phyloP scores from a whole-genome alignment of 2,113 vertebrate genomes.

The Eulemur rufifrons region DNA sequence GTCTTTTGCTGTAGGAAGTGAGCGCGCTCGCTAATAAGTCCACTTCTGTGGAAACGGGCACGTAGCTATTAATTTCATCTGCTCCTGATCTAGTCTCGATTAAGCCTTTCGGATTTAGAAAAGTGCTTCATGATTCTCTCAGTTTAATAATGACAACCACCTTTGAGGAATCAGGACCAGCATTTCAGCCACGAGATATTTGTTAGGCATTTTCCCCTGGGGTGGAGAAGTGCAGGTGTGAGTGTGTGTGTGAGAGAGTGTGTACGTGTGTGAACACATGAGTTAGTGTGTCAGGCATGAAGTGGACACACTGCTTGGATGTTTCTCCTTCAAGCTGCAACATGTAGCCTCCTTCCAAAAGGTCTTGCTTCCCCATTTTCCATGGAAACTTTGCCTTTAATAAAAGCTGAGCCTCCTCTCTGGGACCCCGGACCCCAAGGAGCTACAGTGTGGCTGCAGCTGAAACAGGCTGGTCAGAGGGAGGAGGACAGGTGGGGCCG shows the following conservation, averaged over 20 bases:
- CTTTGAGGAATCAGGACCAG: conserved; percentile 77
- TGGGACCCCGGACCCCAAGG: too few species aligned
- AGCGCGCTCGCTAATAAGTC: conserved; percentile 80
- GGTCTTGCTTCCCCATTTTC: neutral
- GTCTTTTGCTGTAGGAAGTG: conserved; percentile 78
- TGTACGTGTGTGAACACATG: neutral
- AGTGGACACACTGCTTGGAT: too few species aligned
- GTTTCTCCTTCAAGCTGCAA: neutral
- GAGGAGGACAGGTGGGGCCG: neutral
- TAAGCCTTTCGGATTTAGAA: conserved; percentile 83
- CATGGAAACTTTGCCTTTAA: neutral
- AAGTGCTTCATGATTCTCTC: conserved; percentile 81
- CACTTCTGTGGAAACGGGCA: conserved; percentile 84
- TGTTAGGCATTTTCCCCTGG: conserved; percentile 72
- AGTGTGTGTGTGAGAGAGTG: too few species aligned
- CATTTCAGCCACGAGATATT: conserved; percentile 76
- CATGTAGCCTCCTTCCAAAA: neutral
- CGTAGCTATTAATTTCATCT: conserved; percentile 81
- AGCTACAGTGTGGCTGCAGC: neutral
- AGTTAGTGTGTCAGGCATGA: neutral
- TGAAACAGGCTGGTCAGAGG: neutral
- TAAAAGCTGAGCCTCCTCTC: neutral
- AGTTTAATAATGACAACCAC: conserved; percentile 81
- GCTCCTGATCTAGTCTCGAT: conserved; percentile 82
- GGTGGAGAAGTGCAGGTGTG: neutral